Conservation (phyloP, 2,113 vertebrate species). For the Paradisaea rubra region DNA sequence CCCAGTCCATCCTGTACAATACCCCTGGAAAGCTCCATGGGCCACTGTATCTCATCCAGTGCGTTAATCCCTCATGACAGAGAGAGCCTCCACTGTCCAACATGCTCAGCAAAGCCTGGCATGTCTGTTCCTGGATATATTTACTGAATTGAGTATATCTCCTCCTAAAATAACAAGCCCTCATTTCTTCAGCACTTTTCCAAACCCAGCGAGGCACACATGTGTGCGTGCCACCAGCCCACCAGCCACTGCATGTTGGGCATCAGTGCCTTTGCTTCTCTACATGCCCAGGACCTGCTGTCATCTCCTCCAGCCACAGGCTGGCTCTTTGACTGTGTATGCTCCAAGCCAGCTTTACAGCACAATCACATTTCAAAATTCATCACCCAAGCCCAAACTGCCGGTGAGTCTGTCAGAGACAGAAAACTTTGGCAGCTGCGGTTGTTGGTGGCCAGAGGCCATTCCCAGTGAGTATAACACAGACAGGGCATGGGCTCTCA, state of each 20-base stretch:
- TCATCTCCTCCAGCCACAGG: not conserved
- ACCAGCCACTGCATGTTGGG: fast-evolving
- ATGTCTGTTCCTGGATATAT: not conserved
- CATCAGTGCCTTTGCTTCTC: not conserved
- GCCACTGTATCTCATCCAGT: not conserved
- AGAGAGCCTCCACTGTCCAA: not conserved
- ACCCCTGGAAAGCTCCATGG: not conserved
- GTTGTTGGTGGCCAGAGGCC: constrained; percentile 38
- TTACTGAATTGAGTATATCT: not conserved
- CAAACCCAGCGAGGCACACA: not conserved
- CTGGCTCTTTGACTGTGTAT: not conserved
- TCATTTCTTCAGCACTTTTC: not conserved
- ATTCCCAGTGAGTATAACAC: not conserved
- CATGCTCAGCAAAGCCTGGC: not conserved
- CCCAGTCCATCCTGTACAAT: not conserved
- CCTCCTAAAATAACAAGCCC: not conserved
- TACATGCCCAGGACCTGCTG: not conserved
- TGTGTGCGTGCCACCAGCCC: not conserved
- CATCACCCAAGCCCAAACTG: constrained; percentile 29
- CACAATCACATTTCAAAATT: constrained; percentile 40
- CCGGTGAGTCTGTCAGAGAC: constrained; percentile 4
- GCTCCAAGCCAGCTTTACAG: not conserved
- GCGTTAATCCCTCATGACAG: fast-evolving
- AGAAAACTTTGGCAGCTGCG: not conserved
- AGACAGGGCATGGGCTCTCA: not conserved